Evolutionary conservation across 2,888 invertebrate species (phyloP), one percentile per base, ranked within the genome.

Genomic region (Ethmia dodecea): DNA sequence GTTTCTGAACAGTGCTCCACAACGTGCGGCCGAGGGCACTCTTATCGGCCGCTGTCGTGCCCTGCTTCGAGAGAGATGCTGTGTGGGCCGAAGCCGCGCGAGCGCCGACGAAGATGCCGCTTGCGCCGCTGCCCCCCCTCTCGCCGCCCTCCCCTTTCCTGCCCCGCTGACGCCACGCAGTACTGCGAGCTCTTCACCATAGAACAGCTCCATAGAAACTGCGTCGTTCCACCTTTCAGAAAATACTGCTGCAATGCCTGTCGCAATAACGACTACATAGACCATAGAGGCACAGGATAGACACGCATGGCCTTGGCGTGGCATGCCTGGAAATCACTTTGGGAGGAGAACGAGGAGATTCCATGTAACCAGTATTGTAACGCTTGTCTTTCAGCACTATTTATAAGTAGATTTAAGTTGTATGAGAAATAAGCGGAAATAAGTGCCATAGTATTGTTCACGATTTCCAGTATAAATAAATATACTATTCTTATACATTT

Each of bases 201-300:
- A 1, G 76, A 77, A 2, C 67, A 79, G 16, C 60, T 88, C 0
- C 65, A 56, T n/a, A 62, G 83, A 8, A 88, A 90, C 66, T 92
- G 92, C 53, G 63, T 71, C 0, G 66, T 90, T 16, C 80, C 88
- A 0, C 87, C 81, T 1, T 91, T 90, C 48, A 84, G 84, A 41
- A 81, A 79, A 43, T 73, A 88, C 33, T 92, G 91, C 52, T 91
- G 91, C 52, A 86, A 87, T 49, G 72, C 89, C 1, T 89, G 89
- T 39, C 59, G 59, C 30, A 52, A 58, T 13, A 51, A 66, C 3
- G 64, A 63, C 10, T 47, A 35, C 5, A 22, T 36, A 22, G 37
- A 38, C 2, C 26, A 34, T n/a, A 28, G 34, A 26, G 37, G 36
- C 9, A 26, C 25, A 6, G 45, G 45, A 16, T 43, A 46, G 22